These are phyloP conservation scores for Crocuta crocuta DNA, from an alignment of 2,113 vertebrate genomes.

Conservation along the genomic window DNA sequence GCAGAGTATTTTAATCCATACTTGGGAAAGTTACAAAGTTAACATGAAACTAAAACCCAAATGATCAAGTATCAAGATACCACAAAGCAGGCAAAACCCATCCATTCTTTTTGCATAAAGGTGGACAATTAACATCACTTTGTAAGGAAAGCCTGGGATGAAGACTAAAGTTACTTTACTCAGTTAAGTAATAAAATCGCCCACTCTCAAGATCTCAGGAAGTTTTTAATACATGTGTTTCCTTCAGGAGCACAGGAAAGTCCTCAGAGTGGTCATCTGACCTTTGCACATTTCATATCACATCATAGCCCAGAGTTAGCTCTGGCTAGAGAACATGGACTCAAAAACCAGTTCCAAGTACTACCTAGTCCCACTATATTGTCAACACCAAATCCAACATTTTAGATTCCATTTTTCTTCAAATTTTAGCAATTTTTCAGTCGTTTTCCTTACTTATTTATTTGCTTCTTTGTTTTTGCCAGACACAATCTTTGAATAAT, in stretches of 20 bases:
- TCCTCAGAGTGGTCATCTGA: not conserved
- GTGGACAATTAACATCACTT: not conserved
- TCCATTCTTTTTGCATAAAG: not conserved
- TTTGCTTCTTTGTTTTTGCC: not conserved
- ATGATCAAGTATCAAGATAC: not conserved
- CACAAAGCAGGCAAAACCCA: not conserved
- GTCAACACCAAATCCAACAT: not conserved
- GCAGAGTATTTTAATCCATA: not conserved
- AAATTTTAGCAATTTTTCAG: not conserved
- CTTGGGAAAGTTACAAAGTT: not conserved
- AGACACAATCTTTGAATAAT: not conserved
- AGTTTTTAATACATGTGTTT: not conserved
- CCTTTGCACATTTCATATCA: not conserved
- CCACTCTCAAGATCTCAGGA: not conserved
- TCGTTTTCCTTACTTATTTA: not conserved
- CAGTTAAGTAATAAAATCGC: not conserved
- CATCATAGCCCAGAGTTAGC: not conserved
- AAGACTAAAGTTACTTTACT: not conserved
- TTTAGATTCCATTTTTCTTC: not conserved
- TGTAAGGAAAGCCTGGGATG: not conserved
- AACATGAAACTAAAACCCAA: not conserved
- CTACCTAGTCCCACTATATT: not conserved
- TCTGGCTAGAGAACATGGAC: not conserved
- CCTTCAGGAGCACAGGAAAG: not conserved
- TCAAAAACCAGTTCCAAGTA: not conserved